phyloP scores from a whole-genome alignment of 2,113 vertebrate genomes.

The Elephas maximus region DNA sequence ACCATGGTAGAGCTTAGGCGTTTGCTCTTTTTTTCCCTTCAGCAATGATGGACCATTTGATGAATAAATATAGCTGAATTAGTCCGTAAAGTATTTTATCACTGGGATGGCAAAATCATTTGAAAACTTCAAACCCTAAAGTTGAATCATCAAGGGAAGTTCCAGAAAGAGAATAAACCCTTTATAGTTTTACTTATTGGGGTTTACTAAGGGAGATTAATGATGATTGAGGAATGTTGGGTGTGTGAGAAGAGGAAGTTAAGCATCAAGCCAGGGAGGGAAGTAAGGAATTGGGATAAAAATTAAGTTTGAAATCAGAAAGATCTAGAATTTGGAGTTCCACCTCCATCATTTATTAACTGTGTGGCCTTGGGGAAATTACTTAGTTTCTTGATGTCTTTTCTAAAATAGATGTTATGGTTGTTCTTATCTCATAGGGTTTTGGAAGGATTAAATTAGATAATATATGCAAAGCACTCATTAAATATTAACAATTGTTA shows the following conservation, averaged over 20 bases:
- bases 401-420: neutral
- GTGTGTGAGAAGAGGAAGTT: neutral
- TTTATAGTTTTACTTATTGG: neutral
- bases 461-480: neutral
- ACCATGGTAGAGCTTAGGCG: neutral
- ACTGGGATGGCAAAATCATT: neutral
- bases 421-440: neutral
- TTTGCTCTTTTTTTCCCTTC: neutral
- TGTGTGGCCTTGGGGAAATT: neutral
- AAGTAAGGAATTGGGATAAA: neutral
- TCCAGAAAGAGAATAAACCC: constrained; percentile 31
- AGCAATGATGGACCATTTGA: neutral
- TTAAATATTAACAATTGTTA: neutral
- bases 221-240: neutral
- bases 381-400: neutral
- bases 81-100: neutral
- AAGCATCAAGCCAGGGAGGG: neutral
- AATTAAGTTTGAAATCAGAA: neutral
- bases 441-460: constrained; percentile 8
- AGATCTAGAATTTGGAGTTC: neutral
- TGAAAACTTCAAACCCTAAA: neutral
- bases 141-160: constrained; percentile 36
- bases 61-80: neutral
- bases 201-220: constrained; percentile 7
- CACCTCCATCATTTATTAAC: neutral